Base-by-base conservation (phyloP, 2,797 vertebrate species). In the Fundulus diaphanus region DNA sequence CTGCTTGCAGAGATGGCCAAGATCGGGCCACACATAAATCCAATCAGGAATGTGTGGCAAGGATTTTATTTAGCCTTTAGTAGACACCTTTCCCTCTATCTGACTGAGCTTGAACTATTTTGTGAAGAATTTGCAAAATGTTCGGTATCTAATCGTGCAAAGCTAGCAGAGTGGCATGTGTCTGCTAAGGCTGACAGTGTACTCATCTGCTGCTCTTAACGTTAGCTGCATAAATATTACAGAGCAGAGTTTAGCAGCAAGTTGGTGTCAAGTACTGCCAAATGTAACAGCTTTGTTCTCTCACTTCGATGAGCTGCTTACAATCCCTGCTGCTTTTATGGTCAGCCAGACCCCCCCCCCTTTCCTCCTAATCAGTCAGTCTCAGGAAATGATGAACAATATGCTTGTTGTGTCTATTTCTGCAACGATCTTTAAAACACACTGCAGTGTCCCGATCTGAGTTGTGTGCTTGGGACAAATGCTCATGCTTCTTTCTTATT, bases 361-460 rank as follows among this genome's bases (percentile, higher is more conserved):
- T 20, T 67, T 52, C 78, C 70, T 75, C 66, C 3, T 59, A 86
- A 79, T 88, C 86, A 83, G 65, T 80, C 88, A 85, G 74, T 69
- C 76, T 84, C 83, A 91, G 93, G 92, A 94, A 93, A 91, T 68
- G 79, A 91, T 88, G 91, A 94, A 94, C 92, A 94, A 93, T 94
- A 89, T 82, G 85, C 61, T 87, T 95, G 92, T 94, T 95, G 87
- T 94, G 94, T 95, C 92, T 95, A 83, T 85, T 84, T 87, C 46
- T 46, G 66, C 76, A 69, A 66, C 79, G 75, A 88, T 88, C 84
- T 83, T 83, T 82, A 63, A 82, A 79, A 87, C 84, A 70, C 27
- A 66, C 56, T 37, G 54, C 78, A 75, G 79, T 22, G 66, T 85
- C 72, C 79, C 66, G 75, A 73, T 79, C 84, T 80, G 48, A 78